Evolutionary conservation across 2,113 vertebrate species (phyloP).

Genomic region (Mesembrinibis cayennensis): DNA sequence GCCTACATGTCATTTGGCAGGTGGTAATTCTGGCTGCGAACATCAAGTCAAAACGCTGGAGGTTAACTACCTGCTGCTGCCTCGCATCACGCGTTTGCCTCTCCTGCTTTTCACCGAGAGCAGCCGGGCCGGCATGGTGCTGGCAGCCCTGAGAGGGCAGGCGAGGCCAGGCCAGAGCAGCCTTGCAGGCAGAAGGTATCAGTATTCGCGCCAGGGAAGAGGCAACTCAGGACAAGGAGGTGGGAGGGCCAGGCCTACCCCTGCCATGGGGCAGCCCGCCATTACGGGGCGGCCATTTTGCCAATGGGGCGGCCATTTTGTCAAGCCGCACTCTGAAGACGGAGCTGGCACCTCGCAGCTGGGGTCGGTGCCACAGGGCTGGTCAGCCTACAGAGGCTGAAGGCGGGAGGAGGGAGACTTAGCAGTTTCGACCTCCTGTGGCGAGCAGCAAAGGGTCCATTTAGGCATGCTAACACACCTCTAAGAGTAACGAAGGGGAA

Average conservation of each 20-base stretch:
- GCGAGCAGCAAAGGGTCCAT: not conserved
- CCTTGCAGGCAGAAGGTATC: not conserved
- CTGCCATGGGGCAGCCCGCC: not conserved
- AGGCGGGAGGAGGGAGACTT: fast-evolving
- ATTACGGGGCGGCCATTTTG: not conserved
- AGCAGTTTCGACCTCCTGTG: not conserved
- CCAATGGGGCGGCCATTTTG: not conserved
- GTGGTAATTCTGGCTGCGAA: not conserved
- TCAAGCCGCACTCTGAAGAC: fast-evolving
- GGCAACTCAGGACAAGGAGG: not conserved
- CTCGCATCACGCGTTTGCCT: fast-evolving
- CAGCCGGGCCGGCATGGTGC: fast-evolving
- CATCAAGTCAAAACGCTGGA: not conserved
- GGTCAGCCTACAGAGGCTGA: not conserved
- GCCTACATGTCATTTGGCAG: not conserved
- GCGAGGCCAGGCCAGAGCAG: too few species aligned
- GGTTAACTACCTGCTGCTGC: not conserved
- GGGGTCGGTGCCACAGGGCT: fast-evolving
- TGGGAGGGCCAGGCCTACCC: not conserved
- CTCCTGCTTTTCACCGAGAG: not conserved
- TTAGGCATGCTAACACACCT: not conserved
- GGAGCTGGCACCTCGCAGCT: fast-evolving
- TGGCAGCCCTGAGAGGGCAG: not conserved
- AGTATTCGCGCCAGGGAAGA: not conserved
- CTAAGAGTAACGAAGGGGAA: not conserved